These are phyloP conservation scores for Poeciliopsis retropinna DNA, from an alignment of 2,113 vertebrate genomes.

Conservation along the genomic window DNA sequence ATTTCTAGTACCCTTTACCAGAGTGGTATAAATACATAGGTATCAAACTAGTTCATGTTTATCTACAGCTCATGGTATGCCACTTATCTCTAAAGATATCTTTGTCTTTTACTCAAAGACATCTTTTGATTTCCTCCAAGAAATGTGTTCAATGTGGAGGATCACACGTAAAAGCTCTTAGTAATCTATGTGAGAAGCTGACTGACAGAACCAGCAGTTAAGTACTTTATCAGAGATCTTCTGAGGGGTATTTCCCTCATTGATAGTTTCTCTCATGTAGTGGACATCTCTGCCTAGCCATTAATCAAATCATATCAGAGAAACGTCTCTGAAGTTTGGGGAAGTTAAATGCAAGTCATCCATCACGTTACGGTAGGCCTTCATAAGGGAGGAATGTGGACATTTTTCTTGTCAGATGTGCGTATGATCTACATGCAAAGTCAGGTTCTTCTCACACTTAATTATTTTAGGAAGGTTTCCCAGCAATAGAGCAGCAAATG, in stretches of 20 bases:
- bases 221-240: slow-evolving; percentile 57
- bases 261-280: slow-evolving; percentile 40
- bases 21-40: slow-evolving; percentile 8
- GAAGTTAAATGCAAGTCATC: slow-evolving; percentile 80
- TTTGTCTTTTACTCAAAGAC: slow-evolving; percentile 17
- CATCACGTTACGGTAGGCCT: slow-evolving; percentile 71
- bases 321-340: slow-evolving; percentile 76
- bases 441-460: slow-evolving; percentile 60
- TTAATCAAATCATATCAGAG: slow-evolving; percentile 81
- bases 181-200: slow-evolving; percentile 14
- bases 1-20: slow-evolving; percentile 22
- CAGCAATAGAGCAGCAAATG: slow-evolving; percentile 26
- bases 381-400: slow-evolving; percentile 67
- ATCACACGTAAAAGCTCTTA: slow-evolving; percentile 22
- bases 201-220: slow-evolving; percentile 51
- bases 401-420: slow-evolving; percentile 75
- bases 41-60: slow-evolving; percentile 31
- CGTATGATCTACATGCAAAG: slow-evolving; percentile 78
- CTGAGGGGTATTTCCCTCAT: slow-evolving; percentile 43
- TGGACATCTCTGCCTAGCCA: slow-evolving; percentile 58
- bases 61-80: slow-evolving; percentile 12
- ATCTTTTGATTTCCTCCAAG: slow-evolving; percentile 11
- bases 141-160: not conserved
- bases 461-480: slow-evolving; percentile 75
- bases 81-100: slow-evolving; percentile 11